Evolutionary conservation across 2,113 vertebrate species (phyloP).

Genomic region (Zosterops borbonicus): DNA sequence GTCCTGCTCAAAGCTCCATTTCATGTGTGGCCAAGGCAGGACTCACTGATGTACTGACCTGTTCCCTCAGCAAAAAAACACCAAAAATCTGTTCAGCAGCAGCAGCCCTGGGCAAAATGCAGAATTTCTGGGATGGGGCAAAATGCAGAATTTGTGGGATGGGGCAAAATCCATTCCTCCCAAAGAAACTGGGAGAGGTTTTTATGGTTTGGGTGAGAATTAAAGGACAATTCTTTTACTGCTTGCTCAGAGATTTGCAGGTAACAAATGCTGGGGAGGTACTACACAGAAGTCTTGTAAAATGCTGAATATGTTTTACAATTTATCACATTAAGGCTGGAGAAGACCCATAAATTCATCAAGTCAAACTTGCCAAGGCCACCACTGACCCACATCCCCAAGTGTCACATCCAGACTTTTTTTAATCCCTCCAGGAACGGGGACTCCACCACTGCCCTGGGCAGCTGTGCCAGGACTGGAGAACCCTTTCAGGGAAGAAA

Average conservation of each 20-base stretch:
- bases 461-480: too few relatives aligned
- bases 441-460: background rate
- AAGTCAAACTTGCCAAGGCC: background rate
- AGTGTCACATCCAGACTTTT: background rate
- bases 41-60: background rate
- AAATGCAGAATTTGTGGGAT: background rate
- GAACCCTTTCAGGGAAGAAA: too few relatives aligned
- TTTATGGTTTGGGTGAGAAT: background rate
- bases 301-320: background rate
- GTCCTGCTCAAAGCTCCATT: background rate
- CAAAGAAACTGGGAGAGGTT: accelerated
- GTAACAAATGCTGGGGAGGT: background rate
- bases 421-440: background rate
- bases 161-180: background rate
- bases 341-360: background rate
- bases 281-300: accelerated
- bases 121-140: background rate
- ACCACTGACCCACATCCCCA: background rate
- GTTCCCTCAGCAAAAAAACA: background rate
- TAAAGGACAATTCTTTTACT: background rate
- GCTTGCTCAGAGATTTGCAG: background rate
- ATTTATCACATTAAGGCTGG: background rate
- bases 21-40: background rate
- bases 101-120: background rate
- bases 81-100: background rate